Conservation (phyloP, 2,888 invertebrate genomes). For the Acleris laterana region DNA sequence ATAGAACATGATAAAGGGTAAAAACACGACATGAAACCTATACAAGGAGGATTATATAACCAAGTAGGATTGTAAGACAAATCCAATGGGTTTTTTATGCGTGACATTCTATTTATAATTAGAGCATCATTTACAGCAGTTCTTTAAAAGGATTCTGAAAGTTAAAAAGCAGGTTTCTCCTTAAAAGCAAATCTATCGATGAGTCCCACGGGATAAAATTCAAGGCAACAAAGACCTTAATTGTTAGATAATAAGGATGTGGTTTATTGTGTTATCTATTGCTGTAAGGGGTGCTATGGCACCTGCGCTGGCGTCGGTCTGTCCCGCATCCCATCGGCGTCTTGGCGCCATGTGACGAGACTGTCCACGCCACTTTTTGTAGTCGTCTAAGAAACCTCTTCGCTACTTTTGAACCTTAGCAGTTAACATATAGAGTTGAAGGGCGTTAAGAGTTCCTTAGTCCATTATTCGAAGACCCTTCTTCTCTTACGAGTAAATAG, state of each 20-base stretch:
- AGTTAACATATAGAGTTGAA: no score
- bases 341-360: conserved; percentile 34
- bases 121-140: no score
- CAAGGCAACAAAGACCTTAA: not conserved
- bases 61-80: no score
- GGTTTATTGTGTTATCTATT: conserved; percentile 4
- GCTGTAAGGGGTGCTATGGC: not conserved
- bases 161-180: no score
- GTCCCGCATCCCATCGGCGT: conserved; percentile 26
- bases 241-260: not conserved
- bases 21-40: no score
- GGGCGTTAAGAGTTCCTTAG: conserved; percentile 5
- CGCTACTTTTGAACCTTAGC: no score
- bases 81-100: no score
- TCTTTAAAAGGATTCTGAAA: no score
- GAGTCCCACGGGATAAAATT: not conserved
- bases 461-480: conserved; percentile 26
- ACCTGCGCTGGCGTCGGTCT: conserved; percentile 6
- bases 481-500: conserved; percentile 19
- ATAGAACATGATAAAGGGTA: no score
- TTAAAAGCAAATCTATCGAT: not conserved
- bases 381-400: not conserved
- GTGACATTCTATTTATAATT: no score
- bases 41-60: no score
- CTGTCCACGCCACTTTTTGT: conserved; percentile 35